Evolutionary conservation across 2,888 invertebrate genomes (phyloP), one percentile per base, ranked within the genome.

Genomic region (Pecten maximus): DNA sequence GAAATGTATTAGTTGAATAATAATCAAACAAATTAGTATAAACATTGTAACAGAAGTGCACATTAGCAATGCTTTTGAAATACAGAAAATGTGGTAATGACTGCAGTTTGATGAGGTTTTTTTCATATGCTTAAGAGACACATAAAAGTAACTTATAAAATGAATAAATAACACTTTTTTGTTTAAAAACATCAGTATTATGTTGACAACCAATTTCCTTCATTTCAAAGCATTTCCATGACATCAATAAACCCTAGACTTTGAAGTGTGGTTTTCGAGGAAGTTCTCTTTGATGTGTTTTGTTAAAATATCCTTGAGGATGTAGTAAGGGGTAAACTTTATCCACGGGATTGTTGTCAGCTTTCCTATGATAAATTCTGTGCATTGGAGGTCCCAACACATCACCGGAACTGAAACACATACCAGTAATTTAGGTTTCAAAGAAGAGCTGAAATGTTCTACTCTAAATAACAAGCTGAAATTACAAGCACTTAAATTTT

Each of bases 221-320:
- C 87, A 89, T 50, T 87, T 89, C 40, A 89, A 39, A 50, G 88
- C 50, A 39, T 48, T 88, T 48, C 48, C 35, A 16, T 44, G 35
- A 87, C 44, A 74, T 2, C 88, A 40, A 88, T 35, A 44, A 88
- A 86, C 88, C 87, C 93, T 93, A 95, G 88, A 95, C 95, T 95
- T 95, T 95, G 90, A 94, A 94, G 92, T 95, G 95, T 93, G 94
- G 94, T 94, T 95, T 95, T 94, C 94, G 93, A 93, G 94, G 95
- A 40, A 95, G 94, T 88, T 94, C 92, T 88, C 92, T 88, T n/a
- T 86, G 90, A 28, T 94, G 93, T 87, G 94, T 89, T 91, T 87
- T 91, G 89, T 90, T 92, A 92, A 94, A 93, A 93, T 93, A 92
- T 89, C 92, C 93, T 48, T 93, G 92, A 40, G 95, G 95, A 90